Evolutionary conservation across 2,113 vertebrate species (phyloP), one percentile per base, ranked within the genome.

Genomic region (Lepus timidus): DNA sequence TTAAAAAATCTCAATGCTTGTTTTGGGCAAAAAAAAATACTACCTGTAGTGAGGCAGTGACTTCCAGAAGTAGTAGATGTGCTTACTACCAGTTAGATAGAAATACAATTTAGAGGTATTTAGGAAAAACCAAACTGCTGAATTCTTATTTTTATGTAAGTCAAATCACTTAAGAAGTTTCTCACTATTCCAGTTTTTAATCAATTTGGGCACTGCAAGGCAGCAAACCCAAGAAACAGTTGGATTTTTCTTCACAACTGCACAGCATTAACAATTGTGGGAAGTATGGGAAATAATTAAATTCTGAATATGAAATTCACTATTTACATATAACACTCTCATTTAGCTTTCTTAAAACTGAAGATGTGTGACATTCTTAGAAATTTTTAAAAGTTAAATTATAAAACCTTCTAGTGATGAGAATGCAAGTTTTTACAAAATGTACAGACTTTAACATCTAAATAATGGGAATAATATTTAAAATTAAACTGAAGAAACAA

Each of bases 401-500:
- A 44, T 61, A 44, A 93, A 90, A 68, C 39, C 55, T 58, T 58
- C 17, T 64, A 8, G 22, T 78, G 29, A 73, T 39, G 27, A 92
- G 58, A 85, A 88, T 93, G 25, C 10, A 39, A 17, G 44, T 44
- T 85, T 89, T 58, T 81, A 74, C 8, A 19, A 39, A 94, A 58
- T 36, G 62, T 91, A 51, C 81, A 90, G 44, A 55, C 25, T 64
- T 78, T 51, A 76, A 44, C 3, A 83, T 64, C 11, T 83, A 91
- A 94, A 49, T 65, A 85, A 73, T 74, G 62, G 13, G 6, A 92
- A n/a, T 67, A 90, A 29, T 44, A 76, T 85, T 95, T 90, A 58
- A 73, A 95, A 83, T 95, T 70, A 93, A 86, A 85, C 11, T 68
- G 27, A 82, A 96, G 61, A 73, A 90, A 84, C 23, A 71, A 83